Evolutionary conservation across 2,113 vertebrate species (phyloP).

Genomic region (Pionites leucogaster): DNA sequence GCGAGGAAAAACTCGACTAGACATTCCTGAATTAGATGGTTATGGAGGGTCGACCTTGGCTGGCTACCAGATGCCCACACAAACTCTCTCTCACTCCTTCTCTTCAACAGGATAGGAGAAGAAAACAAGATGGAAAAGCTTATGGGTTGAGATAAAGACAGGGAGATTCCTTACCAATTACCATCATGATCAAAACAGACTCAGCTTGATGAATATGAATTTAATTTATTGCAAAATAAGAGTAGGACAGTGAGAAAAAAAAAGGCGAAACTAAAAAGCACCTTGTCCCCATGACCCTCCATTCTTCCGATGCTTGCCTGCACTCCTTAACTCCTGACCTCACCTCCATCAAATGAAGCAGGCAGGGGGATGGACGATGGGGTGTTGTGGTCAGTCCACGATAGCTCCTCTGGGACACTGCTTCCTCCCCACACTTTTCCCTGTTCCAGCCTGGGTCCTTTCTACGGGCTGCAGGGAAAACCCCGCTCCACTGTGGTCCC

Average conservation of each 20-base stretch:
- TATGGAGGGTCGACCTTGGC: fast-evolving
- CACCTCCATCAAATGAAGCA: fast-evolving
- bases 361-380: fast-evolving
- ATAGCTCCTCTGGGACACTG: fast-evolving
- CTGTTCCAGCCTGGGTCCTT: not conserved
- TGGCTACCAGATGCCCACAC: not conserved
- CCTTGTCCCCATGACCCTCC: fast-evolving
- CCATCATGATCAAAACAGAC: not conserved
- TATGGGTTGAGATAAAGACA: not conserved
- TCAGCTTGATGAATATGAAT: not conserved
- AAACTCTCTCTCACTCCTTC: not conserved
- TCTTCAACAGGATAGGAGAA: not conserved
- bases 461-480: not conserved
- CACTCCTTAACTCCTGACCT: fast-evolving
- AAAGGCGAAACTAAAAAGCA: not conserved
- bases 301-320: not conserved
- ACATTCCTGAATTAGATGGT: not conserved
- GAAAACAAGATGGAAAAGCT: not conserved
- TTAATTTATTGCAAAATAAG: not conserved
- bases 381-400: fast-evolving
- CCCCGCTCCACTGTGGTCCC: too few relatives aligned
- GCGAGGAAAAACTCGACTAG: not conserved
- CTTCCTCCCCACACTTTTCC: not conserved
- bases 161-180: not conserved
- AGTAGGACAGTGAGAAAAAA: not conserved